Evolutionary conservation across 2,797 vertebrate species (phyloP).

Genomic region (Sebastes taczanowskii): DNA sequence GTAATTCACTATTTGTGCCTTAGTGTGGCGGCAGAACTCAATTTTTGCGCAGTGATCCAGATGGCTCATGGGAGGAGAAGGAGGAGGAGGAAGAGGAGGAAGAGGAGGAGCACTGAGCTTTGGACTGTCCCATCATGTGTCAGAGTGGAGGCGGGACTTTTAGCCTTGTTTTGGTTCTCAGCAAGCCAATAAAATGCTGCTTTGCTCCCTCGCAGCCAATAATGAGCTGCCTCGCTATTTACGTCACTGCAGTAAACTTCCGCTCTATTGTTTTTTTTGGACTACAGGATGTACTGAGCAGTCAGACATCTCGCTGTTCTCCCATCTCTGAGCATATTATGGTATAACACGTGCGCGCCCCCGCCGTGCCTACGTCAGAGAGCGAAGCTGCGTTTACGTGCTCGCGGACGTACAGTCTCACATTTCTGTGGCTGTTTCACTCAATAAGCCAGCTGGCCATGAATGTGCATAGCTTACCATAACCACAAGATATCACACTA

Average conservation of each 20-base stretch:
- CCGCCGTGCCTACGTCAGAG: slow-evolving; percentile 19
- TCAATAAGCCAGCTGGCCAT: background rate
- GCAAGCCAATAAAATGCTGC: slow-evolving; percentile 34
- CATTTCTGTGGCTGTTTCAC: background rate
- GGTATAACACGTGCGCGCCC: slow-evolving; percentile 30
- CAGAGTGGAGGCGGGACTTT: slow-evolving; percentile 36
- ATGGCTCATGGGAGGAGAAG: no score
- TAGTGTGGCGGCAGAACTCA: slow-evolving; percentile 73
- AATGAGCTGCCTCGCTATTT: background rate
- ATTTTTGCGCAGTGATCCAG: slow-evolving; percentile 19
- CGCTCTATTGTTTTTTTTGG: background rate
- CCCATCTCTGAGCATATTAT: background rate
- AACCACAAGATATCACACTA: background rate
- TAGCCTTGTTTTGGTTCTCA: slow-evolving; percentile 58
- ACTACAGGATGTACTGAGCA: background rate
- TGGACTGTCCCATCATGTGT: background rate
- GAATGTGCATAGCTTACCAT: background rate
- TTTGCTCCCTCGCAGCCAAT: slow-evolving; percentile 34
- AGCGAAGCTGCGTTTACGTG: background rate
- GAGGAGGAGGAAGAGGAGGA: background rate
- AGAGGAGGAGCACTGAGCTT: slow-evolving; percentile 1
- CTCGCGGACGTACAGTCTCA: slow-evolving; percentile 11
- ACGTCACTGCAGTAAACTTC: slow-evolving; percentile 19
- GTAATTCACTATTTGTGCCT: slow-evolving; percentile 62
- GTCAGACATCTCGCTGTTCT: slow-evolving; percentile 21